A percentile compares a stretch with the other conserved stretches of the same genome.
Conservation (phyloP, 2,888 invertebrate genomes). For the Acrobasis consociella region DNA sequence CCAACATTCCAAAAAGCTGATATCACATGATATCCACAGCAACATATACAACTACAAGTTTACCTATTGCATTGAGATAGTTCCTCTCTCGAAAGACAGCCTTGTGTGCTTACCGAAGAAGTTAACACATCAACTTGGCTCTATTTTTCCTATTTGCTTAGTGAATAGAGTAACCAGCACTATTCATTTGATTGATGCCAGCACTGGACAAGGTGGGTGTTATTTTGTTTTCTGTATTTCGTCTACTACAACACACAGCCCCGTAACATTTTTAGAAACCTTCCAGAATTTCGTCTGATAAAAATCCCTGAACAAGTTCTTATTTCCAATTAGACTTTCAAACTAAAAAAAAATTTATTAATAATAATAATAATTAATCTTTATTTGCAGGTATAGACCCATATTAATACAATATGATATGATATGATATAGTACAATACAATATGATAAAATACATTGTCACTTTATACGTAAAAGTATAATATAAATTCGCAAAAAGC, state of each 20-base stretch:
- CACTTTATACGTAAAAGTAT: too few relatives aligned
- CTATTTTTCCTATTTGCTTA: constrained; percentile 93
- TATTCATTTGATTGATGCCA: constrained; percentile 96
- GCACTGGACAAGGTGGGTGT: constrained; percentile 88
- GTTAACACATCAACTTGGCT: constrained; percentile 92
- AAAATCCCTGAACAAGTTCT: too few relatives aligned
- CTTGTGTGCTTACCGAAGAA: constrained; percentile 94
- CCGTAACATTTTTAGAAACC: too few relatives aligned
- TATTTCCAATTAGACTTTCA: too few relatives aligned
- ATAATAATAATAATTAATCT: too few relatives aligned
- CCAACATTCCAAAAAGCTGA: constrained; percentile 95
- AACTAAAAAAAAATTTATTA: too few relatives aligned
- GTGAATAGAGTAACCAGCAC: constrained; percentile 94
- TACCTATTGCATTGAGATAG: constrained; percentile 96
- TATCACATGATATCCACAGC: constrained; percentile 98
- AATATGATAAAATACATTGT: too few relatives aligned
- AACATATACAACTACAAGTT: constrained; percentile 98
- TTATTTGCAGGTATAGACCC: too few relatives aligned
- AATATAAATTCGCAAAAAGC: too few relatives aligned
- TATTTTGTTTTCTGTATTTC: background rate
- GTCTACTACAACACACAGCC: background rate
- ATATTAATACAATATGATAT: too few relatives aligned
- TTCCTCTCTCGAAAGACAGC: constrained; percentile 97
- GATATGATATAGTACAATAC: too few relatives aligned
- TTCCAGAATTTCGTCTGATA: too few relatives aligned